phyloP scores from a whole-genome alignment of 2,888 invertebrate genomes.

The Galerucella nymphaeae region DNA sequence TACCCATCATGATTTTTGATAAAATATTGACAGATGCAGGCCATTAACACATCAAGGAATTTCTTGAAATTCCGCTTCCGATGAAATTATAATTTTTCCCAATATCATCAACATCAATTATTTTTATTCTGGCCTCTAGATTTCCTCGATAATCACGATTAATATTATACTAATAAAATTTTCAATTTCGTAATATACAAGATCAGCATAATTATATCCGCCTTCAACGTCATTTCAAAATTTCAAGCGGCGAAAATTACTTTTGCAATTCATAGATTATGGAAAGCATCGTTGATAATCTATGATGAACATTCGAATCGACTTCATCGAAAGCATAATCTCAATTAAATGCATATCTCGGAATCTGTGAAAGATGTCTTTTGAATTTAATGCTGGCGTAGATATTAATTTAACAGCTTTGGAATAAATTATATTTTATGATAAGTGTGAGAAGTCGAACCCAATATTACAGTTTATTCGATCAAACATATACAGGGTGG shows the following conservation, averaged over 20 bases:
- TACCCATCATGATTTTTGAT: too few relatives aligned
- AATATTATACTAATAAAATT: background rate
- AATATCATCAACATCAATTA: too few relatives aligned
- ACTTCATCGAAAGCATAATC: background rate
- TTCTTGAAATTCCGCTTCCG: too few relatives aligned
- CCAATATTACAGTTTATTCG: too few relatives aligned
- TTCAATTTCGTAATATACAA: background rate
- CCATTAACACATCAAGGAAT: too few relatives aligned
- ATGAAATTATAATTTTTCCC: too few relatives aligned
- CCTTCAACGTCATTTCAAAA: slow-evolving; percentile 3
- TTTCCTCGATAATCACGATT: background rate
- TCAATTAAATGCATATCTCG: background rate
- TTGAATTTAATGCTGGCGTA: background rate
- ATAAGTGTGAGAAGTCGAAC: background rate
- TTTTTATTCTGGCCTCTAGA: too few relatives aligned
- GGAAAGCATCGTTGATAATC: slow-evolving; percentile 8
- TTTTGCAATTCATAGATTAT: slow-evolving; percentile 10
- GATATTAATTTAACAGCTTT: background rate
- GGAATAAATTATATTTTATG: background rate
- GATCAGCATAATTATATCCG: slow-evolving; percentile 12
- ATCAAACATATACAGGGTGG: too few relatives aligned
- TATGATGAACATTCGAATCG: slow-evolving; percentile 14
- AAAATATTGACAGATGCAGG: too few relatives aligned
- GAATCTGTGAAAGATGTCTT: background rate
- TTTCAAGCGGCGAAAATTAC: slow-evolving; percentile 10